These are phyloP conservation scores for Tragelaphus buxtoni DNA, from an alignment of 2,113 vertebrate species.

Conservation along the genomic window DNA sequence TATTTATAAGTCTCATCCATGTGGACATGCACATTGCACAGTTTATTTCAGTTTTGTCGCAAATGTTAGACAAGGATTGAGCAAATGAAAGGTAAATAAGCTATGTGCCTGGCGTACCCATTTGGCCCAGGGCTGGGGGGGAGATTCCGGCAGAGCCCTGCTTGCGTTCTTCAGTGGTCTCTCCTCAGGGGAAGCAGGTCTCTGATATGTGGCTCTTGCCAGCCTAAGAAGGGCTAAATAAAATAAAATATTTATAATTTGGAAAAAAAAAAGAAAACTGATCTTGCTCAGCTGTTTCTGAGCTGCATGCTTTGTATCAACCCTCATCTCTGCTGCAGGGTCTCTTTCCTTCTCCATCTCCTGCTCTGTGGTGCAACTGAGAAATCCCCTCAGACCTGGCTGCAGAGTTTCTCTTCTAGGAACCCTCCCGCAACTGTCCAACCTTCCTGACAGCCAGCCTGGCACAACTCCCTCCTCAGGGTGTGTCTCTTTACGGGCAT, in stretches of 20 bases:
- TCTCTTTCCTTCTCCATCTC: not conserved
- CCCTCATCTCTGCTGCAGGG: not conserved
- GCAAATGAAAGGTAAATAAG: not conserved
- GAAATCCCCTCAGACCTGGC: not conserved
- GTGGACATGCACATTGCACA: not conserved
- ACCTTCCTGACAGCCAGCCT: not conserved
- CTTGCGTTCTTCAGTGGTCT: not conserved
- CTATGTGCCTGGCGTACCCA: not conserved
- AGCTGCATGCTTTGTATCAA: not conserved
- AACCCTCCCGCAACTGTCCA: not conserved
- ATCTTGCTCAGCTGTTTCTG: not conserved
- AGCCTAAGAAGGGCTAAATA: no score
- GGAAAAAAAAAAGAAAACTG: not conserved
- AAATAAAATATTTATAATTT: no score
- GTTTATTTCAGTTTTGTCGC: not conserved
- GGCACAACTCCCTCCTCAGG: not conserved
- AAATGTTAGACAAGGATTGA: not conserved
- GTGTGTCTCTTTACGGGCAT: no score
- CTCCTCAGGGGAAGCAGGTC: no score
- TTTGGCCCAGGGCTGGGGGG: not conserved
- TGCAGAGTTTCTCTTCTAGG: not conserved
- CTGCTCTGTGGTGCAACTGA: not conserved
- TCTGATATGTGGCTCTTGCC: fast-evolving
- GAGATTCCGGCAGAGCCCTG: fast-evolving
- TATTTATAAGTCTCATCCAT: not conserved